These are phyloP conservation scores for Heloderma charlesbogerti DNA, from an alignment of 2,113 vertebrate species.

Conservation along the genomic window DNA sequence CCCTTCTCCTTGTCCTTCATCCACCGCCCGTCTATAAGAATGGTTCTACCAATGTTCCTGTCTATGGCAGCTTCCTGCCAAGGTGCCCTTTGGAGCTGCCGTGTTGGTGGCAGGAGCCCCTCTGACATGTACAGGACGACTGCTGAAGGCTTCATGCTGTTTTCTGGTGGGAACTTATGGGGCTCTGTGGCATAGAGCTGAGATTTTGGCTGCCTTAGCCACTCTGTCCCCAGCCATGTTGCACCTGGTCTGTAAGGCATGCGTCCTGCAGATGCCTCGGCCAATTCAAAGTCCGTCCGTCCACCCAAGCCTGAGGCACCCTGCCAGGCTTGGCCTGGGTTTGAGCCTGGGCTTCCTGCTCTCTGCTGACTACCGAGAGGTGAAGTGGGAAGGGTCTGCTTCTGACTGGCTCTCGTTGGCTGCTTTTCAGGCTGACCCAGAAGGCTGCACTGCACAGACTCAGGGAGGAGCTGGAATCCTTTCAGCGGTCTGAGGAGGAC, in stretches of 20 bases:
- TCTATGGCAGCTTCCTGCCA: too few relatives aligned
- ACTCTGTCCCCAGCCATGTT: not conserved
- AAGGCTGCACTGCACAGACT: constrained; percentile 74
- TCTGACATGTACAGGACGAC: not conserved
- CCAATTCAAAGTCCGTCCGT: too few relatives aligned
- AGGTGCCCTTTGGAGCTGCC: too few relatives aligned
- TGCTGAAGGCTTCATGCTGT: not conserved
- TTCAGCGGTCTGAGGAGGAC: constrained; percentile 60
- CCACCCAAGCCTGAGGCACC: not conserved
- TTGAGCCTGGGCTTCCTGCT: not conserved
- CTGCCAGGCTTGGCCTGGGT: accelerated
- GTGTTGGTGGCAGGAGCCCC: not conserved
- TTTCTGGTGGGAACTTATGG: not conserved
- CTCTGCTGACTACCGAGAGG: not conserved
- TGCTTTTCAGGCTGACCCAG: constrained; percentile 79
- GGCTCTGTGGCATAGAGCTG: not conserved
- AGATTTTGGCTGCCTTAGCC: not conserved
- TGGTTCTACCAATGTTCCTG: too few relatives aligned
- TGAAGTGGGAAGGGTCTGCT: not conserved
- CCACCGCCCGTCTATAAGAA: too few relatives aligned
- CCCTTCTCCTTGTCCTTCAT: too few relatives aligned
- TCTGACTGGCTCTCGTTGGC: not conserved
- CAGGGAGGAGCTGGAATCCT: constrained; percentile 68
- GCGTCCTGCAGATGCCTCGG: not conserved
- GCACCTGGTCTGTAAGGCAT: not conserved